Base-by-base conservation (phyloP, 2,888 invertebrate species). In the Zhuqinia jingwanae region DNA sequence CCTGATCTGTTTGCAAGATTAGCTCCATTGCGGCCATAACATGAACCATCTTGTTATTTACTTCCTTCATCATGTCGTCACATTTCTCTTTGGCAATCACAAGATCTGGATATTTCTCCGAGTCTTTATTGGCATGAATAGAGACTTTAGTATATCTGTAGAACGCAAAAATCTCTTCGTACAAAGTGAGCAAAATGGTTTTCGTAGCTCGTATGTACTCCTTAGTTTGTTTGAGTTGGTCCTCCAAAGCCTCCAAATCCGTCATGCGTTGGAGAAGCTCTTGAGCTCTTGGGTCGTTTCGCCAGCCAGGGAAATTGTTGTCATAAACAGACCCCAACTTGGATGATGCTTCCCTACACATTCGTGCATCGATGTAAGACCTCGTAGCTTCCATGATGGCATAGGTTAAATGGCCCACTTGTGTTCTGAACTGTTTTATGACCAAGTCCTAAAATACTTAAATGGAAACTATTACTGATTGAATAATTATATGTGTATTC, bases 21-120 rank as follows among this genome's bases (percentile, higher is more conserved):
- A 65, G 15, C 36, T 65, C 63, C 63, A 65, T 36, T 8, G 36
- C 30, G 10, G 63, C 36, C 63, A 36, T 65, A 2, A 36, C 63
- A 5, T 65, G 63, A 1, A 65, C 17, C 13, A 65, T 13, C 17
- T 65, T 65, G 8, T 36, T 17, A 36, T 65, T 65, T 2, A 65
- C 11, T n/a, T 36, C 63, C 3, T 8, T 27, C 17, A 65, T 30
- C 13, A 65, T 2, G 8, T 65, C 36, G 0, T 17, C 6, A 36
- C 30, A 2, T 25, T 58, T 22, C 13, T 22, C 58, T 17, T 5
- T 58, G 27, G n/a, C n/a, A n/a, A n/a, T n/a, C n/a, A n/a, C n/a
- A n/a, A n/a, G n/a, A n/a, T n/a, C n/a, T n/a, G n/a, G n/a, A n/a
- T n/a, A n/a, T n/a, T n/a, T n/a, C n/a, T n/a, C n/a, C n/a, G n/a